phyloP scores from a whole-genome alignment of 2,797 vertebrate genomes.

The Pitangus sulphuratus region DNA sequence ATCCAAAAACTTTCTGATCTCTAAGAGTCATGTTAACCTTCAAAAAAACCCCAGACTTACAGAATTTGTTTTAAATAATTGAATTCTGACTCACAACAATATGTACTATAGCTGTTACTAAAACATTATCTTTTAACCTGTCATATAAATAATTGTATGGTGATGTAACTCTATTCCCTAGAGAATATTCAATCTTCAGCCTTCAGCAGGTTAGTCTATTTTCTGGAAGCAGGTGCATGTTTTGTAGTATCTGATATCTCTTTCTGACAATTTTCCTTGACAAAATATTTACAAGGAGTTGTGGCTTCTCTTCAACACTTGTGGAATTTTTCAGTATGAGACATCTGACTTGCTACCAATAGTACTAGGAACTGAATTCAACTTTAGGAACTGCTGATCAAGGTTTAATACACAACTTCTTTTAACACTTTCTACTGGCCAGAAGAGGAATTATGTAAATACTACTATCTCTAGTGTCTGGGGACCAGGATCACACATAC shows the following conservation, averaged over 20 bases:
- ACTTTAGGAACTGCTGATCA: not conserved
- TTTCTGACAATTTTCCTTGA: conserved; percentile 4
- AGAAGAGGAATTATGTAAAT: not conserved
- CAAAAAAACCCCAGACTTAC: not conserved
- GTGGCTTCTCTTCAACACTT: not conserved
- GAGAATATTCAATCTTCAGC: not conserved
- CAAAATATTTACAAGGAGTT: conserved; percentile 30
- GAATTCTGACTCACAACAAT: not conserved
- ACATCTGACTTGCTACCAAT: not conserved
- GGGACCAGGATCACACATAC: not conserved
- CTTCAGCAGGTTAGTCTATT: not conserved
- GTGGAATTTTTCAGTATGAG: not conserved
- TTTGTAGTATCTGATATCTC: not conserved
- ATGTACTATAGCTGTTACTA: not conserved
- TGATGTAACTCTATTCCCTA: not conserved
- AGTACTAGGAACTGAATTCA: conserved; percentile 11
- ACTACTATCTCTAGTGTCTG: not conserved
- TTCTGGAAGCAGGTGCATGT: not conserved
- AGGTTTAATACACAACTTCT: not conserved
- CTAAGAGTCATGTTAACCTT: not conserved
- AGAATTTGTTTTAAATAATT: not conserved
- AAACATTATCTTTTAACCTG: not conserved
- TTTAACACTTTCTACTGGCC: not conserved
- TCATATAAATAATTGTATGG: not conserved
- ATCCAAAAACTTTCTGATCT: not conserved